Percentiles rank a stretch among this genome's conserved stretches.
These are phyloP conservation scores for Choloepus hoffmanni DNA, from an alignment of 2,113 vertebrate genomes.

Conservation along the genomic window DNA sequence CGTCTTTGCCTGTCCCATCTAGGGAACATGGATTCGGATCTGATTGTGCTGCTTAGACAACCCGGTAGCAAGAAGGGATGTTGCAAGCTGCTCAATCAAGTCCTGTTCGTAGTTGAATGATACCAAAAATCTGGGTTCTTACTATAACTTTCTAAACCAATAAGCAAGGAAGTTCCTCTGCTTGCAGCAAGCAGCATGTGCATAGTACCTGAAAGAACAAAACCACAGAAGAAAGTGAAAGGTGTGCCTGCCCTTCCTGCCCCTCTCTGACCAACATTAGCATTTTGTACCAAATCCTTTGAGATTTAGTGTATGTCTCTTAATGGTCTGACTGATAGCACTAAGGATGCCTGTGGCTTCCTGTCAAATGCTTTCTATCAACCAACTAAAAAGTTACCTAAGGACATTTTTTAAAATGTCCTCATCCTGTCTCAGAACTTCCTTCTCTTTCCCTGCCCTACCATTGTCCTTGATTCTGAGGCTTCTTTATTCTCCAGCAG, in stretches of 20 bases:
- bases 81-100: neutral
- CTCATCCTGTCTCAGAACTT: neutral
- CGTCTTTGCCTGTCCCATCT: neutral
- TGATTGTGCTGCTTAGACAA: neutral
- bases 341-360: neutral
- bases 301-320: neutral
- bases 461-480: constrained; percentile 37
- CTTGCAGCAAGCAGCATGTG: neutral
- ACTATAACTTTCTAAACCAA: constrained; percentile 41
- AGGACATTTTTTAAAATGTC: neutral
- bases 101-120: neutral
- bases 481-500: constrained; percentile 39
- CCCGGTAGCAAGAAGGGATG: neutral
- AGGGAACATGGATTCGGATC: neutral
- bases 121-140: constrained; percentile 48
- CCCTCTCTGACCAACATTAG: neutral
- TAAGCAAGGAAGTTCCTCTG: constrained; percentile 25
- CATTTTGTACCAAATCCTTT: neutral
- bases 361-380: constrained; percentile 35
- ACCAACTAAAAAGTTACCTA: constrained; percentile 56
- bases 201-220: constrained; percentile 9
- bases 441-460: neutral
- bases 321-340: neutral
- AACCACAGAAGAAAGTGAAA: neutral
- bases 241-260: neutral